Conservation (phyloP, 1,140 invertebrate species). For the Drosophila ogumai region DNA sequence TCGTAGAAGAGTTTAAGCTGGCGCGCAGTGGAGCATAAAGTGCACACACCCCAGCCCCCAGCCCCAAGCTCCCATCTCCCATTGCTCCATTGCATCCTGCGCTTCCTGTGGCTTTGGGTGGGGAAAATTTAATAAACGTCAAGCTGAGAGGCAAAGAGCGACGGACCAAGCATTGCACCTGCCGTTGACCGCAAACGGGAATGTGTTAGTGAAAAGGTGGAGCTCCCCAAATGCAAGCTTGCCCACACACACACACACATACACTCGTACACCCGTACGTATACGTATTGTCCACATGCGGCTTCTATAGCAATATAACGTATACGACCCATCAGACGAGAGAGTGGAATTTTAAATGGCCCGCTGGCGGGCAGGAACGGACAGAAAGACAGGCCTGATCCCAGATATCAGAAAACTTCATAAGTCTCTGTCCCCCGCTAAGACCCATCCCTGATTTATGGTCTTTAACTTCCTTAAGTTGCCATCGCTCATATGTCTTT, state of each 20-base stretch:
- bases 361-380: background rate
- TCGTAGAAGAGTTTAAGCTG: constrained; percentile 47
- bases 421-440: constrained; percentile 28
- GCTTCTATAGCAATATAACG: constrained; percentile 45
- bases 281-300: constrained; percentile 43
- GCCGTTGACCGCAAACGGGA: constrained; percentile 45
- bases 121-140: constrained; percentile 75
- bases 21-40: constrained; percentile 46
- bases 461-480: constrained; percentile 56
- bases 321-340: constrained; percentile 48
- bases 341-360: constrained; percentile 20
- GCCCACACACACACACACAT: constrained; percentile 10
- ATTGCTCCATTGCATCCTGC: constrained; percentile 1
- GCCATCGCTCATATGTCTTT: constrained; percentile 52
- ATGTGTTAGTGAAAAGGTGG: constrained; percentile 30
- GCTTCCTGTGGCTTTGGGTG: constrained; percentile 16
- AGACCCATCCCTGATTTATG: constrained; percentile 66
- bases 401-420: constrained; percentile 38
- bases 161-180: constrained; percentile 44
- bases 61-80: background rate
- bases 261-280: constrained; percentile 1
- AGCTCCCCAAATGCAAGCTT: constrained; percentile 11
- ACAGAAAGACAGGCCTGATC: constrained; percentile 23
- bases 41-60: constrained; percentile 4
- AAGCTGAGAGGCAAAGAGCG: constrained; percentile 31